phyloP scores from a whole-genome alignment of 2,797 vertebrate species.

The Brachyrhaphis roseni region DNA sequence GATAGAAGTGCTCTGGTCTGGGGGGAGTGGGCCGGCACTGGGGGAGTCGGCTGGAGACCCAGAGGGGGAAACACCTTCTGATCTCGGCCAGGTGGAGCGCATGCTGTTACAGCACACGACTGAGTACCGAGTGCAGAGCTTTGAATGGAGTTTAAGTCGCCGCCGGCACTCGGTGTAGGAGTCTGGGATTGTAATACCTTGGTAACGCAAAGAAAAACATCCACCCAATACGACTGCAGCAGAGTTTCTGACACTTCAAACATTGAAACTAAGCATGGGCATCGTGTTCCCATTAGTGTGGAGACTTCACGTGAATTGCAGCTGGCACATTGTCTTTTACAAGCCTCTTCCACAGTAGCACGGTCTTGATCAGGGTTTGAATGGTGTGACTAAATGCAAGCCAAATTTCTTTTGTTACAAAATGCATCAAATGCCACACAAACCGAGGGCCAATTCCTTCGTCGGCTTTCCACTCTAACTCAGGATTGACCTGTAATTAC shows the following conservation, averaged over 20 bases:
- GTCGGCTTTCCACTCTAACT: conserved; percentile 55
- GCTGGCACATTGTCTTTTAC: conserved; percentile 8
- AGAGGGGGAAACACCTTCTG: conserved; percentile 47
- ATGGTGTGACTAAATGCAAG: conserved; percentile 18
- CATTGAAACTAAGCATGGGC: conserved; percentile 8
- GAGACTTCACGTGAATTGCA: conserved; percentile 20
- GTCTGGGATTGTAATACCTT: conserved; percentile 29
- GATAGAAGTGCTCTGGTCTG: conserved; percentile 41
- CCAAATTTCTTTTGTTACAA: conserved; percentile 23
- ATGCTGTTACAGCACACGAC: conserved; percentile 43
- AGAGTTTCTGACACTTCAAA: conserved; percentile 27
- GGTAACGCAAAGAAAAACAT: conserved; percentile 20
- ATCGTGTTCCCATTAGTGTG: conserved; percentile 7
- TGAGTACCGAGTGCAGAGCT: conserved; percentile 36
- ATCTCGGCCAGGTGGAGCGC: conserved; percentile 34
- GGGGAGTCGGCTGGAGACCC: conserved; percentile 54
- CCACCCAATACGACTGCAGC: conserved; percentile 14
- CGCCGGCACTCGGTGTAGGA: conserved; percentile 24
- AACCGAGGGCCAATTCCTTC: conserved; percentile 36
- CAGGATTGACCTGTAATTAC: conserved; percentile 40
- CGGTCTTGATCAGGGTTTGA: not conserved
- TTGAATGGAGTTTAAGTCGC: conserved; percentile 24
- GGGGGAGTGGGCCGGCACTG: conserved; percentile 58
- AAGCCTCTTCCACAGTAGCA: not conserved
- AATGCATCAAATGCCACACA: conserved; percentile 23